Base-by-base conservation (phyloP, 2,797 vertebrate species). In the Bryconaethiops microstoma region DNA sequence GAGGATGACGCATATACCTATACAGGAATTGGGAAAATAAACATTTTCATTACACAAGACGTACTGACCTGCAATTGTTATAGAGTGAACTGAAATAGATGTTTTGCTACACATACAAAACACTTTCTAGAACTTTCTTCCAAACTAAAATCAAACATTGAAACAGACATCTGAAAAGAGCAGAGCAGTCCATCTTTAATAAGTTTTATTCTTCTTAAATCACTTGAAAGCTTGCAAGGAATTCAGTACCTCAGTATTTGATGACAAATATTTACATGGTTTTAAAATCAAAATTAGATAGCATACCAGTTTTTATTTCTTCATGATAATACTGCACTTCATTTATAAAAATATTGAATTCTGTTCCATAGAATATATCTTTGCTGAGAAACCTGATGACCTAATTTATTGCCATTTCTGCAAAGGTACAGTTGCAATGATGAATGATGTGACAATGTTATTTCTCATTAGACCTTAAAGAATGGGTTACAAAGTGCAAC, bases 171-270 rank as follows among this genome's bases (percentile, higher is more conserved):
- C 0, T 2, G 23, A 71, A 52, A 8, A 63, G 2, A 17, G 4
- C 42, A 12, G 10, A 50, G 68, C 0, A 17, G 48, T 14, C 48
- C 72, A 64, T 1, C 7, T 19, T 14, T 73, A 76, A 83, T 88
- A 1, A 40, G 79, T 91, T 90, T 92, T 90, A 93, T 92, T 93
- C 91, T 90, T 91, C 88, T 88, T 91, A 80, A 89, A 92, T 92
- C 87, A 88, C 86, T 90, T 89, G 78, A 77, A 92, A 90, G 90
- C 88, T 92, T 93, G 91, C 90, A 94, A 90, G 90, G 88, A 91
- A 86, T 88, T 92, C 90, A 91, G 90, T 87, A 91, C 59, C 87
- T 89, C 76, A 81, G 87, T 91, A 86, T 82, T 72, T 87, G 87
- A 86, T 85, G 87, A 90, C 86, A 91, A 88, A 94, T 93, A 93